Percentiles rank a stretch among this genome's conserved stretches.
Conservation (phyloP, 1,140 invertebrate genomes). For the Pemphigus obesinymphae region DNA sequence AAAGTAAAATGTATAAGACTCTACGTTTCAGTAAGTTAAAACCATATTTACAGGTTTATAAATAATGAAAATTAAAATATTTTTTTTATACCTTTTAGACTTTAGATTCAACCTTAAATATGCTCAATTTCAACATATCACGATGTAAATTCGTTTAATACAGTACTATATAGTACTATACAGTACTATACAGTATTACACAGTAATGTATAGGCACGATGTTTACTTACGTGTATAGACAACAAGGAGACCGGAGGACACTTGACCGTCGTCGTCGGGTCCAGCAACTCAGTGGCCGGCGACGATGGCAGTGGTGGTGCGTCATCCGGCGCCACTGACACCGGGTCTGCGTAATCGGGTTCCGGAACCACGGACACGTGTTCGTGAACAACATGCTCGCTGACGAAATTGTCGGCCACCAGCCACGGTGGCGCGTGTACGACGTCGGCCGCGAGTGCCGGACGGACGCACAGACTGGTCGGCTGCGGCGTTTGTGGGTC, state of each 20-base stretch:
- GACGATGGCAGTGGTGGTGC: background rate
- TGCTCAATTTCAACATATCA: too few species aligned
- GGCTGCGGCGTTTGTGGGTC: background rate
- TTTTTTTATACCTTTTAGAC: too few species aligned
- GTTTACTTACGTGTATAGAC: background rate
- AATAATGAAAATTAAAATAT: too few species aligned
- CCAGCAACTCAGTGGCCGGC: background rate
- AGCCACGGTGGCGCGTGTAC: background rate
- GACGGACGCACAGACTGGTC: background rate
- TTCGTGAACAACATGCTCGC: background rate
- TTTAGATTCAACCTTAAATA: too few species aligned
- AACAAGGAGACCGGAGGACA: background rate
- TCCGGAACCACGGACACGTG: slow-evolving; percentile 14
- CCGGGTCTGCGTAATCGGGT: background rate
- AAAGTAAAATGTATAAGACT: too few species aligned
- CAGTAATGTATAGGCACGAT: background rate
- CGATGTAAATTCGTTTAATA: too few species aligned
- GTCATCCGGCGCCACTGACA: background rate
- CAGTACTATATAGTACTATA: too few species aligned
- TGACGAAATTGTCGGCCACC: slow-evolving; percentile 25
- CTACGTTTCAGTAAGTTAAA: too few species aligned
- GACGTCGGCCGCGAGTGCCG: background rate
- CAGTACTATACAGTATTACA: too few species aligned
- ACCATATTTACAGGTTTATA: too few species aligned
- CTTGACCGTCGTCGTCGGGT: background rate